Conservation (phyloP, 2,113 vertebrate genomes). For the Drymodes brunneopygia region DNA sequence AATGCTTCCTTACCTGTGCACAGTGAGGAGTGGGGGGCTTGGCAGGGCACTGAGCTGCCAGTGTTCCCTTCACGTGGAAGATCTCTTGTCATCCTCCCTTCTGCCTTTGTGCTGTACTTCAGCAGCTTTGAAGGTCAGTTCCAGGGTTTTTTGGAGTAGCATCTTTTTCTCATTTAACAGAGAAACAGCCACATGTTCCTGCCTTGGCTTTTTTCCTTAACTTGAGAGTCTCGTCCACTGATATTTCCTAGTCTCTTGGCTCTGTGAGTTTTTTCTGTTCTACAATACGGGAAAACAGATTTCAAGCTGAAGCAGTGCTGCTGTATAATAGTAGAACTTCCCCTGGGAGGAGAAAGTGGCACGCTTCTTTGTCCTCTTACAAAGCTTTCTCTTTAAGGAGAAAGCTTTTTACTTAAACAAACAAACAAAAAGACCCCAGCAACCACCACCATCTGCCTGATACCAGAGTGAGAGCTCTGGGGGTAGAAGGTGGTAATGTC, state of each 20-base stretch:
- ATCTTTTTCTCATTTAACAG: not conserved
- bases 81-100: not conserved
- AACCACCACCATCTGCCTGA: not conserved
- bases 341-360: not conserved
- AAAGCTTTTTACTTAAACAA: not conserved
- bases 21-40: not conserved
- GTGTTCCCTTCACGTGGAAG: not conserved
- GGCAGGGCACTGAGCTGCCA: fast-evolving
- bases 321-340: not conserved
- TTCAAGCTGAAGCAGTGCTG: not conserved
- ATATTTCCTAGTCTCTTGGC: not conserved
- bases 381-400: not conserved
- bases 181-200: not conserved
- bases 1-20: not conserved
- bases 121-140: not conserved
- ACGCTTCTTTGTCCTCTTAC: not conserved
- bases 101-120: not conserved
- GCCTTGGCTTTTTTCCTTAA: not conserved
- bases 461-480: not conserved
- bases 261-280: not conserved
- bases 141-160: not conserved
- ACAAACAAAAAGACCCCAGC: not conserved
- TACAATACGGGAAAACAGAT: not conserved
- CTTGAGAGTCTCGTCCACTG: not conserved
- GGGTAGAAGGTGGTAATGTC: not conserved